Conservation (phyloP, 2,797 vertebrate genomes). For the Eulemur coronatus region DNA sequence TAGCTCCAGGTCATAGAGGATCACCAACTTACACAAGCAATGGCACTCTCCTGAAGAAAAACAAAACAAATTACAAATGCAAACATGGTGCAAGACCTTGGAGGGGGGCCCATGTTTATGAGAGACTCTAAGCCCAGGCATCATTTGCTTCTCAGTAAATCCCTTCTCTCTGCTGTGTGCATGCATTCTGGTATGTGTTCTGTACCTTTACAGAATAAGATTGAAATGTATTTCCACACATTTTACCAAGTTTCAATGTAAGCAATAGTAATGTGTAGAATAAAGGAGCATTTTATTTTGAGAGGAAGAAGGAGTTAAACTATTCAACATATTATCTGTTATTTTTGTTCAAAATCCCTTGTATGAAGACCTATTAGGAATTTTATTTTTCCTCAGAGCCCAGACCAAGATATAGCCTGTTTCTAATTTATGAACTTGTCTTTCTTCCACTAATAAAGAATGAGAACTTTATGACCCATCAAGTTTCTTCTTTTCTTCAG, state of each 20-base stretch:
- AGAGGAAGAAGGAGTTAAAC: background rate
- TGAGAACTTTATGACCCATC: background rate
- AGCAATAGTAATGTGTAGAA: background rate
- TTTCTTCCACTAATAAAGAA: background rate
- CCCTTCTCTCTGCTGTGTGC: background rate
- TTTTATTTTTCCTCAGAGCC: background rate
- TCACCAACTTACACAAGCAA: background rate
- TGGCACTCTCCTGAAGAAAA: background rate
- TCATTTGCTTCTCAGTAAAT: background rate
- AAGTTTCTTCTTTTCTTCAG: background rate
- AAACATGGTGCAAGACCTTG: background rate
- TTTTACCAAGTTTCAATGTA: background rate
- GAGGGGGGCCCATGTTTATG: rapidly evolving
- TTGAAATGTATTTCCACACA: background rate
- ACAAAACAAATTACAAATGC: background rate
- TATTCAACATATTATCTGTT: background rate
- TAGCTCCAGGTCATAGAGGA: background rate
- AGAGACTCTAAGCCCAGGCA: background rate
- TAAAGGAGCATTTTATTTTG: background rate
- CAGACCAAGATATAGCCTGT: background rate
- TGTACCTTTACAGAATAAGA: background rate
- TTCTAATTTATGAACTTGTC: background rate
- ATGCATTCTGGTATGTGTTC: background rate
- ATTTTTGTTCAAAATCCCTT: background rate
- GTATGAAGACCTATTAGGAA: background rate